Evolutionary conservation across 2,888 invertebrate genomes (phyloP).

Genomic region (Xylota sylvarum): DNA sequence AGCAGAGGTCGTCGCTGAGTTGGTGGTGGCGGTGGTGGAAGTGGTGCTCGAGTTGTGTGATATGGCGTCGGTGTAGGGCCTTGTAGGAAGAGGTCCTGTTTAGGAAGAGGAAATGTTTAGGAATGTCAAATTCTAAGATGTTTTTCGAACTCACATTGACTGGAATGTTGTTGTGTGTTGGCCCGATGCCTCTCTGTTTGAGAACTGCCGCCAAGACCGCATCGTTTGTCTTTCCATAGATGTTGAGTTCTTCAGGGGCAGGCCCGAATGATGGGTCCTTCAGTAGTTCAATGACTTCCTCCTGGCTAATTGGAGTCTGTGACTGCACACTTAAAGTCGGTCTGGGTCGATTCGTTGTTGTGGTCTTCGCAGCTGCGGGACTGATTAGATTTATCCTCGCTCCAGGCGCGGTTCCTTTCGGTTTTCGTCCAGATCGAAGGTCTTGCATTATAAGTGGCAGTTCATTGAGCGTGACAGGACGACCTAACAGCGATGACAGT

Average conservation of each 20-base stretch:
- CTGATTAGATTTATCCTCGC: constrained; percentile 65
- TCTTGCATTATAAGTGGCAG: constrained; percentile 77
- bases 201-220: constrained; percentile 89
- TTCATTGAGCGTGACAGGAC: constrained; percentile 74
- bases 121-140: background rate
- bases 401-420: constrained; percentile 59
- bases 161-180: constrained; percentile 85
- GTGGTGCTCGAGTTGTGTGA: constrained; percentile 79
- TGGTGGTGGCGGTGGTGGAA: constrained; percentile 80
- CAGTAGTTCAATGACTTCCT: constrained; percentile 78
- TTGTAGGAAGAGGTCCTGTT: constrained; percentile 86
- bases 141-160: constrained; percentile 78
- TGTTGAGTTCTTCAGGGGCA: constrained; percentile 78
- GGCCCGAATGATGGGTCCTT: constrained; percentile 79
- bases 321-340: constrained; percentile 81
- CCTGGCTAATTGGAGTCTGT: constrained; percentile 61
- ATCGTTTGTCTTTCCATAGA: constrained; percentile 88
- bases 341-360: constrained; percentile 81
- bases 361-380: constrained; percentile 79
- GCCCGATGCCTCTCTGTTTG: constrained; percentile 90
- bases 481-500: constrained; percentile 77
- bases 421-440: constrained; percentile 74
- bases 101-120: constrained; percentile 42
- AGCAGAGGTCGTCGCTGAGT: constrained; percentile 86
- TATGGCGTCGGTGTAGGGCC: constrained; percentile 83